A percentile compares a stretch with the other conserved stretches of the same genome.
phyloP scores from a whole-genome alignment of 2,113 vertebrate genomes.

The Miniopterus natalensis region DNA sequence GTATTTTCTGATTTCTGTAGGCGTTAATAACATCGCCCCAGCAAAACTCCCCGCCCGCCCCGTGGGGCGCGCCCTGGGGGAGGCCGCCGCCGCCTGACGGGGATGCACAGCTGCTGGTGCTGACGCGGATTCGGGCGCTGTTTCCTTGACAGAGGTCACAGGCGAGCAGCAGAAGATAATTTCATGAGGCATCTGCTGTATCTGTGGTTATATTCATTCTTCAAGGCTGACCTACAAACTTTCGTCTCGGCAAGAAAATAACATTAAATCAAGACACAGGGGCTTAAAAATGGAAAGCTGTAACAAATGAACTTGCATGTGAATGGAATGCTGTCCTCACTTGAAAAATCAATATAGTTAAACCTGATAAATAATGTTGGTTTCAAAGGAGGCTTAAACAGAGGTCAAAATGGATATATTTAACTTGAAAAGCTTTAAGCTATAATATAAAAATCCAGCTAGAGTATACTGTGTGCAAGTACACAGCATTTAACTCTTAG shows the following conservation, averaged over 20 bases:
- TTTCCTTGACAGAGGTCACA: conserved; percentile 88
- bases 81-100: conserved; percentile 87
- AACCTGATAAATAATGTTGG: conserved; percentile 78
- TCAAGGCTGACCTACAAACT: conserved; percentile 85
- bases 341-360: conserved; percentile 82
- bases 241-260: conserved; percentile 81
- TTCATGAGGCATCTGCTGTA: conserved; percentile 89
- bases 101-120: conserved; percentile 86
- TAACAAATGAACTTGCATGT: conserved; percentile 80
- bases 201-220: conserved; percentile 86
- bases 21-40: conserved; percentile 88
- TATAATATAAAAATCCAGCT: conserved; percentile 45
- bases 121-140: conserved; percentile 83
- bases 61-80: conserved; percentile 86
- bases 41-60: conserved; percentile 82
- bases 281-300: conserved; percentile 74
- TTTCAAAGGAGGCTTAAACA: conserved; percentile 69
- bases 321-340: conserved; percentile 72
- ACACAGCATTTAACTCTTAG: neutral
- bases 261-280: conserved; percentile 77
- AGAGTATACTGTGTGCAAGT: neutral
- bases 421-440: conserved; percentile 61
- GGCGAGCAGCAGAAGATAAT: conserved; percentile 88
- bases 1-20: conserved; percentile 87
- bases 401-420: conserved; percentile 79